These are phyloP conservation scores for Calephelis virginiensis DNA, from an alignment of 1,140 invertebrate species.

Conservation along the genomic window DNA sequence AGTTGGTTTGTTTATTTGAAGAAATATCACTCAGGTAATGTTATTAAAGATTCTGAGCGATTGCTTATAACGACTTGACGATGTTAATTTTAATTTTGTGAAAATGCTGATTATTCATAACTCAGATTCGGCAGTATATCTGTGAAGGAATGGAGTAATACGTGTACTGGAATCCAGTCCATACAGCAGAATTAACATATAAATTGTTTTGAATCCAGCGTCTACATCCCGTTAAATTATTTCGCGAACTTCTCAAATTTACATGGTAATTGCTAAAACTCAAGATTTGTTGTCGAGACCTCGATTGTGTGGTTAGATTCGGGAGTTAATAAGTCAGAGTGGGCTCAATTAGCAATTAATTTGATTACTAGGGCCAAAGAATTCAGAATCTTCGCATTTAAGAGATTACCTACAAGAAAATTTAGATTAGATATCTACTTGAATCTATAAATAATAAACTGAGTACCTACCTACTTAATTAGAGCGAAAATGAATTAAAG, in stretches of 20 bases:
- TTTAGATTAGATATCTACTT: too few relatives aligned
- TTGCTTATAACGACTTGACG: not conserved
- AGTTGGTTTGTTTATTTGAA: too few relatives aligned
- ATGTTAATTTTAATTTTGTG: constrained; percentile 11
- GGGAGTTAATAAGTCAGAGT: constrained; percentile 17
- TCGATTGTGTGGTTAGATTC: constrained; percentile 54
- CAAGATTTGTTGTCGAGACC: constrained; percentile 68
- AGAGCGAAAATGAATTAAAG: too few relatives aligned
- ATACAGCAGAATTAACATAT: constrained; percentile 71
- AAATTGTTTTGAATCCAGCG: constrained; percentile 73
- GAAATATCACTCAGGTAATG: too few relatives aligned
- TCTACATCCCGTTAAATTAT: constrained; percentile 74
- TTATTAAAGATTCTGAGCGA: not conserved
- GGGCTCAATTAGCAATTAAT: constrained; percentile 19
- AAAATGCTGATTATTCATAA: constrained; percentile 33
- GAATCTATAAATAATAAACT: too few relatives aligned
- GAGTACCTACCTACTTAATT: too few relatives aligned
- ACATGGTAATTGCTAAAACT: constrained; percentile 76
- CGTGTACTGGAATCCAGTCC: constrained; percentile 49
- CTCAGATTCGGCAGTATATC: constrained; percentile 28
- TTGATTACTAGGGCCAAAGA: constrained; percentile 6
- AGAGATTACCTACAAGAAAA: too few relatives aligned
- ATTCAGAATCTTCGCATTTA: constrained; percentile 1
- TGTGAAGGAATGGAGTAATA: constrained; percentile 39
- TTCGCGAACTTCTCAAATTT: constrained; percentile 75